These are phyloP conservation scores for Erynnis tages DNA, from an alignment of 2,888 invertebrate species.

Conservation along the genomic window DNA sequence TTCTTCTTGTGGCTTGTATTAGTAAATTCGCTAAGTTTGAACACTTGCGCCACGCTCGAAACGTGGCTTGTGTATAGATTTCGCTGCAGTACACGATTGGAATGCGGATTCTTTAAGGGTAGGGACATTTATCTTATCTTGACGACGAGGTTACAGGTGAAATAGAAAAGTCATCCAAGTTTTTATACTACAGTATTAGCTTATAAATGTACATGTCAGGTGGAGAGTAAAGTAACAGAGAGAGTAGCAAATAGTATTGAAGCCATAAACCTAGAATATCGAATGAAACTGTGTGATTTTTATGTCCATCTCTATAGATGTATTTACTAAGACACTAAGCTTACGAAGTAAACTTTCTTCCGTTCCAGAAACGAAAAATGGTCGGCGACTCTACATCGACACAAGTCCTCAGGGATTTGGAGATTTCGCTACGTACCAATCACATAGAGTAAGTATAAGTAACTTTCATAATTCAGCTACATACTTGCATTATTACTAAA, in stretches of 20 bases:
- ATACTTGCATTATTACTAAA: too few relatives aligned
- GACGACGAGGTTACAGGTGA: background rate
- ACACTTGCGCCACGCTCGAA: constrained; percentile 36
- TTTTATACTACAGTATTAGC: too few relatives aligned
- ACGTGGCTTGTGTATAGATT: constrained; percentile 44
- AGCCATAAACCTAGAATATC: too few relatives aligned
- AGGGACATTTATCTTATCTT: constrained; percentile 1
- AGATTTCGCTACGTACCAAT: constrained; percentile 99
- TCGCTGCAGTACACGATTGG: constrained; percentile 42
- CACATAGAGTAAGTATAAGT: constrained; percentile 99
- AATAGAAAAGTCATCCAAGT: too few relatives aligned
- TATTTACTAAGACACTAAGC: too few relatives aligned
- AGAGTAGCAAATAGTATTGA: too few relatives aligned
- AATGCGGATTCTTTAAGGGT: constrained; percentile 36
- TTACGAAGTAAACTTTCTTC: constrained; percentile 9
- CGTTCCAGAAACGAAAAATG: constrained; percentile 96
- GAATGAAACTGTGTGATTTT: too few relatives aligned
- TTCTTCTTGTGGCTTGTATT: too few relatives aligned
- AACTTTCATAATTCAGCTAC: too few relatives aligned
- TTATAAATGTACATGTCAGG: too few relatives aligned
- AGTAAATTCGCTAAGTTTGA: constrained; percentile 17
- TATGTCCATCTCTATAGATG: too few relatives aligned
- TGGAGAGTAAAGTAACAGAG: too few relatives aligned
- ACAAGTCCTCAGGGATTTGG: constrained; percentile 98
- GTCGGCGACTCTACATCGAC: constrained; percentile 98